Base-by-base conservation (phyloP, 2,888 invertebrate genomes). In the Branchellion lobata region DNA sequence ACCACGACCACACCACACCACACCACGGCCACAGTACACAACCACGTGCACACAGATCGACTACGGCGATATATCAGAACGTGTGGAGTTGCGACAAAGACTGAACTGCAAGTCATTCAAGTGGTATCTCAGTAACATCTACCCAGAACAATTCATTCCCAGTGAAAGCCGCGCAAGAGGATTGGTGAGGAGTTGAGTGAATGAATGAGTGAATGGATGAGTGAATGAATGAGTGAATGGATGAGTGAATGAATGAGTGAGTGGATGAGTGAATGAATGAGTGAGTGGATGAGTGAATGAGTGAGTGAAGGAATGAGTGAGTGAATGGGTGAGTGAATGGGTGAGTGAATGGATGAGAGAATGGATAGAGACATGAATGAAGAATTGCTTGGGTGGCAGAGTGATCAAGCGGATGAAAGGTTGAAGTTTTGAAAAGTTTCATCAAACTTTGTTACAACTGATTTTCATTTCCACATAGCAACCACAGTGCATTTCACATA, bases 111-210 rank as follows among this genome's bases (percentile, higher is more conserved):
- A 98, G 89, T 92, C 92, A 80, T 99, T 99, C 90, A 93, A 94
- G 88, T 99, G 99, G 99, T 99, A 95, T 89, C 90, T 99, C 88
- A 94, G 96, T 88, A 97, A 93, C 87, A 92, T 99, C 84, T 99
- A 96, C 89, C 99, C 99, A 1, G 98, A 99, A 89, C 90, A 99
- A 80, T 99, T 99, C 88, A 95, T 99, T 86, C 99, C 99, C 36
- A 96, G 96, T 81, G 86, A 87, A 36, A 94, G 97, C 0, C 92
- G 98, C 1, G 97, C 96, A 79, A 94, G 93, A 84, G 99, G 99
- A 89, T 98, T 98, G 94, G 98, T 99, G 90, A 90, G 91, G 40
- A 40, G 40, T 5, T 40, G 40, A 8, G 40, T 65, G 65, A 65
- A 21, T 5, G n/a, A 21, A 65, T 11, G 65, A 21, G 21, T 65